Conservation (phyloP, 1,140 invertebrate genomes). For the Nephila pilipes region DNA sequence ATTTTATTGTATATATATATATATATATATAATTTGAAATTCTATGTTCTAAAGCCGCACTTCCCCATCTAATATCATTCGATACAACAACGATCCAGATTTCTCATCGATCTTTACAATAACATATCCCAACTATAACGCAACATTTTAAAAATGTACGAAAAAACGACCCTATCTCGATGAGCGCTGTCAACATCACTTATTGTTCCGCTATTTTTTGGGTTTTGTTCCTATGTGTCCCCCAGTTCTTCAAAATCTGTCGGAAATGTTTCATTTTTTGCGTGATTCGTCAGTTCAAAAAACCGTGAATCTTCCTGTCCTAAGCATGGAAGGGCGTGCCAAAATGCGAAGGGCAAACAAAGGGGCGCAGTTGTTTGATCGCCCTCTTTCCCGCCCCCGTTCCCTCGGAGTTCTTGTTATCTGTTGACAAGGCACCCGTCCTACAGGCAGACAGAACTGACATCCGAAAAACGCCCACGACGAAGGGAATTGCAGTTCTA, state of each 20-base stretch:
- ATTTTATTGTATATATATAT: too few relatives aligned
- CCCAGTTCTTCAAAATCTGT: background rate
- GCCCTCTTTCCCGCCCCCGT: background rate
- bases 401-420: conserved; percentile 5
- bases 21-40: too few relatives aligned
- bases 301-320: background rate
- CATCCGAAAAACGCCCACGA: conserved; percentile 46
- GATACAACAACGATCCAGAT: too few relatives aligned
- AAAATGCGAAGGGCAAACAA: background rate
- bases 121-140: too few relatives aligned
- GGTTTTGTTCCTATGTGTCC: background rate
- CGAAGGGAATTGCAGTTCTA: background rate
- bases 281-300: background rate
- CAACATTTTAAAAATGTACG: too few relatives aligned
- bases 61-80: too few relatives aligned
- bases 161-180: too few relatives aligned
- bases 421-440: conserved; percentile 34
- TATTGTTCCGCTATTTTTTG: background rate
- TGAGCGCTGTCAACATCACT: background rate
- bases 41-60: too few relatives aligned
- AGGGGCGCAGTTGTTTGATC: conserved; percentile 49
- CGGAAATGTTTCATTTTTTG: background rate
- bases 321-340: background rate
- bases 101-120: too few relatives aligned
- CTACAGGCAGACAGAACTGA: conserved; percentile 26